Evolutionary conservation across 2,888 invertebrate species (phyloP), one percentile per base, ranked within the genome.

Genomic region (Onchidella celtica): DNA sequence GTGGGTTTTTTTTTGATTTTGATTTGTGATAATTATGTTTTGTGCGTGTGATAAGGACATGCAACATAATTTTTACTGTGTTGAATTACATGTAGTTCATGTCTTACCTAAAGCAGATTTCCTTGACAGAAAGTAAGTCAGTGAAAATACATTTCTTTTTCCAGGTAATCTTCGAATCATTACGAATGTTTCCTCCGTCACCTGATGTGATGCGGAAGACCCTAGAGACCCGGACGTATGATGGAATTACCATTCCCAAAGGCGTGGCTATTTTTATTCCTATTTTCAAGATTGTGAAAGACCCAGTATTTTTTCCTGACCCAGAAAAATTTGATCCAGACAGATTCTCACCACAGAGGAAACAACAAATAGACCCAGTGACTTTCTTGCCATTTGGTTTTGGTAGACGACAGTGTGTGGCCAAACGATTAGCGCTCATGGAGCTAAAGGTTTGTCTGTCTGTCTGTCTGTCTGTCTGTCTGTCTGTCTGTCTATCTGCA

Each of bases 321-420:
- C 78, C 78, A 3, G 57, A 61, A 29, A 77, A 68, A 57, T 77
- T 77, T 68, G 77, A 77, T 24, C 77, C 77, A 4, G 77, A 77
- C n/a, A 66, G 78, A 24, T 78, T 78, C 61, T 78, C 78, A 17
- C 32, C 70, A 1, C 11, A 69, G 27, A 69, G 70, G 29, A 70
- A 61, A 14, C 14, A 59, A 11, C 40, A 78, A 21, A 3, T 70
- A 14, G 78, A 78, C 59, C 78, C 78, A 4, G 40, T 78, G 11
- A 36, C 78, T 24, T 78, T 78, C n/a, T 47, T 78, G 36, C 61
- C 78, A 38, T 78, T 69, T 61, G 78, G 78, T 14, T 78, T 36
- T 34, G 78, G 78, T 21, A 55, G 69, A 17, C 40, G 78, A 40
- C 78, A 78, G 70, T 78, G 78, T 70, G 78, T 78, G 32, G 78